Conservation (phyloP, 2,888 invertebrate species). For the Tribolium freemani region DNA sequence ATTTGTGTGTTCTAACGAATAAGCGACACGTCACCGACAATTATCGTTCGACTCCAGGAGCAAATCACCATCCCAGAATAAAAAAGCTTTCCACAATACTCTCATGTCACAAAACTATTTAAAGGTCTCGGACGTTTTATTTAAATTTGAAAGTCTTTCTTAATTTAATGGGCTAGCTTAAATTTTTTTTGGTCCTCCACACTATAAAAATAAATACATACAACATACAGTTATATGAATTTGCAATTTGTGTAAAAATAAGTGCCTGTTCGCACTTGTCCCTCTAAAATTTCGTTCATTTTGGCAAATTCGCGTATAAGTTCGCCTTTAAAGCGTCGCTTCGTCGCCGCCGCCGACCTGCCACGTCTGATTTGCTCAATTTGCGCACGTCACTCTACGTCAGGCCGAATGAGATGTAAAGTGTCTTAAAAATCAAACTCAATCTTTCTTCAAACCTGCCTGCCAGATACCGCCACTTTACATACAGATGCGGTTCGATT, state of each 20-base stretch:
- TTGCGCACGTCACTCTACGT: constrained; percentile 67
- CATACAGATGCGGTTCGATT: constrained; percentile 57
- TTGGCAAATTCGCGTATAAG: background rate
- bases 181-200: too few relatives aligned
- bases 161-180: too few relatives aligned
- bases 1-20: constrained; percentile 26
- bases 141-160: too few relatives aligned
- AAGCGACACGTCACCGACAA: constrained; percentile 16
- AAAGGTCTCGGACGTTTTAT: too few relatives aligned
- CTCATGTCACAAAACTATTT: too few relatives aligned
- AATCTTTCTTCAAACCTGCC: constrained; percentile 62
- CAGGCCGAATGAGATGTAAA: constrained; percentile 66
- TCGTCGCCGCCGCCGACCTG: constrained; percentile 52
- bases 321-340: constrained; percentile 29
- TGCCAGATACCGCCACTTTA: constrained; percentile 60
- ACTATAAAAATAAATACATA: too few relatives aligned
- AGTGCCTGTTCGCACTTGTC: background rate
- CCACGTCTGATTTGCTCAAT: constrained; percentile 68
- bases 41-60: background rate
- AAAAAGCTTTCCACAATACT: background rate
- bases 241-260: background rate
- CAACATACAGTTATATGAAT: too few relatives aligned
- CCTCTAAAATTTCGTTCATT: background rate
- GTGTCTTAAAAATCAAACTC: constrained; percentile 68
- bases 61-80: background rate